Percentiles rank a stretch among this genome's conserved stretches.
Conservation (phyloP, 1,140 invertebrate species). For the Chironomus tepperi region DNA sequence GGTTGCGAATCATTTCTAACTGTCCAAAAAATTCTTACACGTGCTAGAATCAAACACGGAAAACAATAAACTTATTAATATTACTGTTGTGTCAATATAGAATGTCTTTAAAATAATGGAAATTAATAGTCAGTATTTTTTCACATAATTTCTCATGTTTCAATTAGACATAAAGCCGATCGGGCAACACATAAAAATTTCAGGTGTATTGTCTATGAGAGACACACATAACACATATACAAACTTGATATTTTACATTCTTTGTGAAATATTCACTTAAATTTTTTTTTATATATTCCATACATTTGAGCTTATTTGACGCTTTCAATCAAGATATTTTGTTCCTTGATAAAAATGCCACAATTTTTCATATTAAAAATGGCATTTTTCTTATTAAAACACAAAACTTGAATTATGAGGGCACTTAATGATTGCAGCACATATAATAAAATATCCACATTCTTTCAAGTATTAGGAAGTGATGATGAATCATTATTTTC, state of each 20-base stretch:
- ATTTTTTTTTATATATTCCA: too few relatives aligned
- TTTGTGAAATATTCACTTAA: slow-evolving; percentile 9
- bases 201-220: neutral
- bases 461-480: neutral
- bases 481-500: neutral
- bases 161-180: neutral
- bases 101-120: too few relatives aligned
- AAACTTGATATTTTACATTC: neutral
- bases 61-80: too few relatives aligned
- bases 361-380: neutral
- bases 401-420: neutral
- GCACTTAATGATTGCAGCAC: too few relatives aligned
- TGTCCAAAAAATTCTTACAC: too few relatives aligned
- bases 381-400: neutral
- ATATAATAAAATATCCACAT: neutral
- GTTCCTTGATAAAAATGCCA: neutral
- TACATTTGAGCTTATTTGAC: neutral
- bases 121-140: too few relatives aligned
- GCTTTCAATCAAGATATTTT: neutral
- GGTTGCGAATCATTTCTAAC: too few relatives aligned
- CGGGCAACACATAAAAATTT: slow-evolving; percentile 6
- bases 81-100: too few relatives aligned
- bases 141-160: too few relatives aligned
- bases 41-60: too few relatives aligned
- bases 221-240: neutral